Evolutionary conservation across 2,888 invertebrate species (phyloP).

Genomic region (Eristalis pertinax): DNA sequence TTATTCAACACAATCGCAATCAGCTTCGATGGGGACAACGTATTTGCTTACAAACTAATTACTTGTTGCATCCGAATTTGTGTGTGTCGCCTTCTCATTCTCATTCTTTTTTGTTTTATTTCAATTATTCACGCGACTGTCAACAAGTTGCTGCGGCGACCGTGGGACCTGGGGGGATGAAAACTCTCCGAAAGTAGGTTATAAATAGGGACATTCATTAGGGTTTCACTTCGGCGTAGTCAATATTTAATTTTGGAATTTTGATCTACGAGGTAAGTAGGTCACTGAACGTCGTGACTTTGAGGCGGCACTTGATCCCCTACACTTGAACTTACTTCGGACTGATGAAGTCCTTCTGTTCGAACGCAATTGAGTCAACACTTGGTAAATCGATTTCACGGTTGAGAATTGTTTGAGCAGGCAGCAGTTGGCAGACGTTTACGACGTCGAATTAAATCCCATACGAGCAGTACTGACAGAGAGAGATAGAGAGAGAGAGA

Average conservation of each 20-base stretch:
- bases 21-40: not conserved
- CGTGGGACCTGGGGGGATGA: not conserved
- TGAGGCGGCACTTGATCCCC: not conserved
- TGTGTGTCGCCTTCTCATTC: not conserved
- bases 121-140: not conserved
- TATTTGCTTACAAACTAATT: not conserved
- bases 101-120: not conserved
- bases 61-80: not conserved
- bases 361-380: not conserved
- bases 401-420: not conserved
- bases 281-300: not conserved
- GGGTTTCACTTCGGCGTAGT: not conserved
- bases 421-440: not conserved
- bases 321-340: not conserved
- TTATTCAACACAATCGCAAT: not conserved
- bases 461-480: not conserved
- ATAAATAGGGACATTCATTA: not conserved
- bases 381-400: not conserved
- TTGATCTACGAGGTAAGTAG: not conserved
- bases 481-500: not conserved
- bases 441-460: not conserved
- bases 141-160: not conserved
- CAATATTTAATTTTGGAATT: not conserved
- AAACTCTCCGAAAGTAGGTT: not conserved
- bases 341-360: not conserved